Evolutionary conservation across 2,797 vertebrate species (phyloP), one percentile per base, ranked within the genome.

Genomic region (Peromyscus eremicus): DNA sequence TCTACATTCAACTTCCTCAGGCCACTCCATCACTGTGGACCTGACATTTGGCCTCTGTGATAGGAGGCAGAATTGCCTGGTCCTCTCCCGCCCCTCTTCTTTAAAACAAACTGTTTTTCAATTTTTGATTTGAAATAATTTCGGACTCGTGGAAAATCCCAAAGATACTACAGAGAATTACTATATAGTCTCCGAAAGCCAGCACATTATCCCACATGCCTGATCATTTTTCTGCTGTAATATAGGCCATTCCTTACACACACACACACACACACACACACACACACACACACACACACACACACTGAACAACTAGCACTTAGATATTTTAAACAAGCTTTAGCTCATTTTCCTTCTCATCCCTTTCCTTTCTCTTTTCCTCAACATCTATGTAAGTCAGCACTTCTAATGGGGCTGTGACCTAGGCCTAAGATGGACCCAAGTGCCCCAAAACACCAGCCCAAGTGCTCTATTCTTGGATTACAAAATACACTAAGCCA

Each of bases 111-210:
- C 86, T 89, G 46, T 62, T 70, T 80, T 64, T 11, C n/a, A 81
- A 37, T 49, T 76, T 77, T 96, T 52, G 83, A 16, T 93, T 71
- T 83, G 76, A 95, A 95, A 92, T 80, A 84, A 94, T 60, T 92
- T 96, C 19, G 85, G 73, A 95, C 49, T 85, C 9, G 23, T 49
- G 77, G 66, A 89, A 92, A 88, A 70, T 49, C 60, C 10, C n/a
- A 84, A 96, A 88, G 92, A 62, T 73, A 92, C n/a, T 80, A 94
- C 34, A 64, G 71, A 83, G 21, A 94, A 76, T 60, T 80, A 46
- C 85, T n/a, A 5, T 62, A 70, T 4, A 66, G 7, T 89, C n/a
- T 85, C 37, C 27, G 21, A 64, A 91, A 92, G 79, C 55, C 75
- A 82, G 9, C 14, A 19, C 7, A 11, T 62, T 75, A n/a, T 40